phyloP scores from a whole-genome alignment of 2,113 vertebrate species.

The Pterocles gutturalis region DNA sequence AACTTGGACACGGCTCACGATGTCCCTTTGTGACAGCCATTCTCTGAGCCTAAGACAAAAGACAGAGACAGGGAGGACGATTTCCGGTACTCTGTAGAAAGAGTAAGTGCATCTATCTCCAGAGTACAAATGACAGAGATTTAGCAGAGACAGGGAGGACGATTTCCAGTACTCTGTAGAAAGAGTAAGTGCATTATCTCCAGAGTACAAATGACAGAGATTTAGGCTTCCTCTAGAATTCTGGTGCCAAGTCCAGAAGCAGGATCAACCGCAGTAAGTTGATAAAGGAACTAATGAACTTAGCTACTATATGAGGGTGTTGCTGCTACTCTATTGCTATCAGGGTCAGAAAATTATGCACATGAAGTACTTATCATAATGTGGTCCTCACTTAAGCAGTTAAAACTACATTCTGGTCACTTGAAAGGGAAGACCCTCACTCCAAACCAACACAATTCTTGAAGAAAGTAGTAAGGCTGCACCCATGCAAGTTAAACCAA shows the following conservation, averaged over 20 bases:
- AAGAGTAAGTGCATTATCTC: rapidly evolving
- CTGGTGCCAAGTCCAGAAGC: background rate
- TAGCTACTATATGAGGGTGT: background rate
- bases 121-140: background rate
- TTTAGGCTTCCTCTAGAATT: background rate
- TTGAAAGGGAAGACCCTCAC: background rate
- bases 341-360: background rate
- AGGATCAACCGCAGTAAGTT: rapidly evolving
- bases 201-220: background rate
- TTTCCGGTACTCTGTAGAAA: background rate
- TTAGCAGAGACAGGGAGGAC: background rate
- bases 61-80: background rate
- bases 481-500: background rate
- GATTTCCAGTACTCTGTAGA: background rate
- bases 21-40: background rate
- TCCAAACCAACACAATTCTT: background rate
- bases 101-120: rapidly evolving
- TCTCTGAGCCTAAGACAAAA: background rate
- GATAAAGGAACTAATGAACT: background rate
- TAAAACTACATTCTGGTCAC: background rate
- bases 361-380: background rate
- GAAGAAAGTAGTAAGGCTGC: background rate
- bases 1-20: background rate
- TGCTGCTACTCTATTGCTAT: background rate
- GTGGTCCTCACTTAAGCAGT: background rate